Percentiles rank a stretch among this genome's conserved stretches.
phyloP scores from a whole-genome alignment of 2,888 invertebrate genomes.

The Erebia epiphron region DNA sequence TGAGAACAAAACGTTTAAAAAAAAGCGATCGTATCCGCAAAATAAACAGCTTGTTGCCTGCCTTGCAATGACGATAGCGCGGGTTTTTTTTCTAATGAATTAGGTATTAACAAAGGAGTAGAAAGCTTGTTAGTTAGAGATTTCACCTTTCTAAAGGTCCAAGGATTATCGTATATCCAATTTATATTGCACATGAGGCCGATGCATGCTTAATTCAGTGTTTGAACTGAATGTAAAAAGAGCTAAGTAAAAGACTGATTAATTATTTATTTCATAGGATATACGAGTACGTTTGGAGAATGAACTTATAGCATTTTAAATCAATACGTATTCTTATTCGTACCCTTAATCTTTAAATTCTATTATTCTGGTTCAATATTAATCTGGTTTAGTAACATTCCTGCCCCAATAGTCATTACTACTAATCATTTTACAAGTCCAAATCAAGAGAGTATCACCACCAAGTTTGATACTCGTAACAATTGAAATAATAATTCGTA shows the following conservation, averaged over 20 bases:
- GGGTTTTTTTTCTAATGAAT: constrained; percentile 61
- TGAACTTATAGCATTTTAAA: too few species aligned
- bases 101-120: constrained; percentile 71
- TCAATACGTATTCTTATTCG: too few species aligned
- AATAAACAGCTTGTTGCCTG: constrained; percentile 35
- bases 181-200: constrained; percentile 1
- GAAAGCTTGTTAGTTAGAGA: constrained; percentile 56
- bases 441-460: too few species aligned
- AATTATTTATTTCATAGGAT: not conserved
- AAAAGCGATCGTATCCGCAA: constrained; percentile 25
- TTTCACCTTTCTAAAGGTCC: constrained; percentile 51
- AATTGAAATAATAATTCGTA: too few species aligned
- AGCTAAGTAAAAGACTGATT: not conserved
- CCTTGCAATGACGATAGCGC: constrained; percentile 65
- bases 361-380: too few species aligned
- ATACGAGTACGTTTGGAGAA: too few species aligned
- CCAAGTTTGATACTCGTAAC: too few species aligned
- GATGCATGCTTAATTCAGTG: not conserved
- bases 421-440: too few species aligned
- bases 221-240: not conserved
- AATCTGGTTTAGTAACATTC: too few species aligned
- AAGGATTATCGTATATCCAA: constrained; percentile 39
- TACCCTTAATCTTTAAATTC: too few species aligned
- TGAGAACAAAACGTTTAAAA: constrained; percentile 27
- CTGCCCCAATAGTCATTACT: too few species aligned